Base-by-base conservation (phyloP, 1,140 invertebrate species). In the Calliphora vicina region DNA sequence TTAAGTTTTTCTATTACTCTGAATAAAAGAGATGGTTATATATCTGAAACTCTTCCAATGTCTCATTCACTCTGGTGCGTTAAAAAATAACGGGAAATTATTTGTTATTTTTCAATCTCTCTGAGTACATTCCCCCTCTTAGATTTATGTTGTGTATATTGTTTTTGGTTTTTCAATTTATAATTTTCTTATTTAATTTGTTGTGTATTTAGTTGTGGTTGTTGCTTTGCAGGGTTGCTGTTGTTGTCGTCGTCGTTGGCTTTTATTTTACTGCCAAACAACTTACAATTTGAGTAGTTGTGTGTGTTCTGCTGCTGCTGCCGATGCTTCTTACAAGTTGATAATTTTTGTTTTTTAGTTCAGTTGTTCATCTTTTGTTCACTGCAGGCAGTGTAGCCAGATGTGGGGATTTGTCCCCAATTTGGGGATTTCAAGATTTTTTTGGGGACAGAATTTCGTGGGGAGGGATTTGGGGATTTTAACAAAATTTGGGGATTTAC, bases 81-180 rank as follows among this genome's bases (percentile, higher is more conserved):
- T 6, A 6, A 67, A 81, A 61, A 81, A 81, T 61, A 61, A n/a
- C 23, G 45, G 80, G 80, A 61, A 81, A 29, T 81, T 81, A 27
- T 23, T 61, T 42, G 23, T 29, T 50, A 5, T 61, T 9, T 61
- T 61, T 81, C 25, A 10, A 26, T 61, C 26, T 74, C 4, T 35
- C 2, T 74, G 9, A 29, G 26, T 2, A 12, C 71, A 25, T 74
- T 74, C 9, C 25, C 26, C 73, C 26, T 67, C 50, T 57, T 23
- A 23, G 9, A 67, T 67, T 67, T 67, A 67, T 67, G 61, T 23
- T 23, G 23, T 1, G 13, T 57, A 17, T 57, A 26, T 29, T 35
- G 17, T 45, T 57, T 25, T 80, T 81, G 78, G 10, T 45, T 67
- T 71, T 81, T 61, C 50, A 71, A 61, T 71, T 71, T 61, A 71